These are phyloP conservation scores for Oligia fasciuncula DNA, from an alignment of 2,888 invertebrate genomes.

Conservation along the genomic window DNA sequence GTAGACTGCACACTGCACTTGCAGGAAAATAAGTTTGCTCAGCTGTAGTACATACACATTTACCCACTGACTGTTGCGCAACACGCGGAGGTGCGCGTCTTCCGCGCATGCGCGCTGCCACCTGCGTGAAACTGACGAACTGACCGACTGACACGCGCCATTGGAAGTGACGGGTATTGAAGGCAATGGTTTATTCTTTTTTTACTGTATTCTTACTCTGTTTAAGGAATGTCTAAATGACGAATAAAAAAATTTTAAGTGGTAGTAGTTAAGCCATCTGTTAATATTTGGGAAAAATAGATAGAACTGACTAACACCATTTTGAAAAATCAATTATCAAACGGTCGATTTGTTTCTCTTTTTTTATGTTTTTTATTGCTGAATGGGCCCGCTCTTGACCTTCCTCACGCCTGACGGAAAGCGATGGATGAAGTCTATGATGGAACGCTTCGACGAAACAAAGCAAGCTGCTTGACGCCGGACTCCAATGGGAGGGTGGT, in stretches of 20 bases:
- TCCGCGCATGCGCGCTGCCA: constrained; percentile 48
- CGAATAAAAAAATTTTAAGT: neutral
- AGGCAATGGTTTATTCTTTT: neutral
- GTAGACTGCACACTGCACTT: neutral
- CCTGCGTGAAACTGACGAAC: neutral
- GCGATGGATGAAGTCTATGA: no score
- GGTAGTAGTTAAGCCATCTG: neutral
- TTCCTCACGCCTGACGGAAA: no score
- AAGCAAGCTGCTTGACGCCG: no score
- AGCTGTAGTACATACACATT: constrained; percentile 23
- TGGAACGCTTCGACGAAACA: no score
- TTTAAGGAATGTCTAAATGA: neutral
- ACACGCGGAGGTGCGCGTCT: constrained; percentile 52
- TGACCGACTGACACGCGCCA: constrained; percentile 45
- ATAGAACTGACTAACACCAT: neutral
- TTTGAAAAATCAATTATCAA: neutral
- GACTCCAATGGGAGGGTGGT: no score
- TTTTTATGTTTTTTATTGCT: no score
- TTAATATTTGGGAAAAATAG: neutral
- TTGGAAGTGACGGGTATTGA: neutral
- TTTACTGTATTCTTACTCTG: neutral
- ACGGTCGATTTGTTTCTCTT: no score
- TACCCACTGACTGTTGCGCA: constrained; percentile 53
- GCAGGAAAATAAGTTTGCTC: no score
- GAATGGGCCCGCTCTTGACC: no score